A percentile compares a stretch with the other conserved stretches of the same genome.
phyloP scores from a whole-genome alignment of 2,113 vertebrate genomes.

The Buteo buteo region DNA sequence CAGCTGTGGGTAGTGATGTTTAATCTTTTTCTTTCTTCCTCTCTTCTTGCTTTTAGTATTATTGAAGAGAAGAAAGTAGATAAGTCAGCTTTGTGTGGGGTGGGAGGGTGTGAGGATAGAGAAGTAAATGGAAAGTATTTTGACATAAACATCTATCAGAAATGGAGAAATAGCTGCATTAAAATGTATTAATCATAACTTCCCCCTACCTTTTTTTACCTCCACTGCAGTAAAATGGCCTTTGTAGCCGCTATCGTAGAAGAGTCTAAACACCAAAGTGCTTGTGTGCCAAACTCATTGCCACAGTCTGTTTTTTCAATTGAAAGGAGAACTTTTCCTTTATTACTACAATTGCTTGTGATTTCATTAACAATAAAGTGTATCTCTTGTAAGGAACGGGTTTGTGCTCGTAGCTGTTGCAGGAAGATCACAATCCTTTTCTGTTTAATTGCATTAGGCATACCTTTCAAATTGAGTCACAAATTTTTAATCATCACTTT shows the following conservation, averaged over 20 bases:
- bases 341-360: background rate
- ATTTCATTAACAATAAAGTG: background rate
- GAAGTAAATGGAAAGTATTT: background rate
- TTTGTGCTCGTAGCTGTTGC: background rate
- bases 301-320: background rate
- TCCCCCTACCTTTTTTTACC: background rate
- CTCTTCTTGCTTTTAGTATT: background rate
- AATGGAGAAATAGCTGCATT: background rate
- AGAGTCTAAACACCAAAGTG: background rate
- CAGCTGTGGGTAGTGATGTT: background rate
- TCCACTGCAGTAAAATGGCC: background rate
- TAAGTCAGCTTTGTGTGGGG: background rate
- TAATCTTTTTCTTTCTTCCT: background rate
- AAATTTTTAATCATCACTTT: background rate
- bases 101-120: background rate
- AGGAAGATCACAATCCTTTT: background rate
- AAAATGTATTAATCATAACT: background rate
- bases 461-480: background rate
- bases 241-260: background rate
- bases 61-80: background rate
- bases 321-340: background rate
- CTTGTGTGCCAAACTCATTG: background rate
- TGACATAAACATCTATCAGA: background rate
- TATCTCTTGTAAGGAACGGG: background rate
- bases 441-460: background rate